phyloP scores from a whole-genome alignment of 2,888 invertebrate genomes.

The Erebia palarica region DNA sequence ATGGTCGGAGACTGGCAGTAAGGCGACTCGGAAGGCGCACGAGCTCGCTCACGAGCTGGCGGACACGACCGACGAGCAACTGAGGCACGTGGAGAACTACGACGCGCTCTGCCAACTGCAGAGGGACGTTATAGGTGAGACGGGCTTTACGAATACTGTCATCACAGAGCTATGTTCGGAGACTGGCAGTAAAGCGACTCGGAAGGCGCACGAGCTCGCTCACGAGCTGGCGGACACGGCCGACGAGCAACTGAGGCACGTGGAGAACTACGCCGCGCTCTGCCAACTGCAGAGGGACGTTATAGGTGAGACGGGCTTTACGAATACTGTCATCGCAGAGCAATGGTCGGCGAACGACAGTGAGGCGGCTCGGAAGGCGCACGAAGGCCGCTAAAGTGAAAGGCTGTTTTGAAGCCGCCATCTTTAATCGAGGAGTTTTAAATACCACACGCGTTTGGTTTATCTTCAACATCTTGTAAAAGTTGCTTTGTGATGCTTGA shows the following conservation, averaged over 20 bases:
- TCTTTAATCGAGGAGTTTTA: no score
- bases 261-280: slow-evolving; percentile 88
- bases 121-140: slow-evolving; percentile 87
- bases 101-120: slow-evolving; percentile 93
- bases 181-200: slow-evolving; percentile 73
- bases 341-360: no score
- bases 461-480: no score
- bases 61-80: slow-evolving; percentile 71
- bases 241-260: slow-evolving; percentile 61
- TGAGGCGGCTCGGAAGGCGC: slow-evolving; percentile 86
- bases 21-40: slow-evolving; percentile 85
- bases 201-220: no score
- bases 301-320: slow-evolving; percentile 59
- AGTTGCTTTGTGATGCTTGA: no score
- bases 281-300: slow-evolving; percentile 94
- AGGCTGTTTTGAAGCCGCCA: no score
- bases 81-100: slow-evolving; percentile 83
- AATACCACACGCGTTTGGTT: no score
- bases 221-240: no score
- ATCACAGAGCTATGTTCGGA: slow-evolving; percentile 67
- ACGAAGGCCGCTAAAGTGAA: slow-evolving; percentile 64
- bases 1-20: slow-evolving; percentile 78
- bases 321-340: slow-evolving; percentile 45
- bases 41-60: slow-evolving; percentile 91
- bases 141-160: no score